phyloP scores from a whole-genome alignment of 2,888 invertebrate genomes.

The Dioctria linearis region DNA sequence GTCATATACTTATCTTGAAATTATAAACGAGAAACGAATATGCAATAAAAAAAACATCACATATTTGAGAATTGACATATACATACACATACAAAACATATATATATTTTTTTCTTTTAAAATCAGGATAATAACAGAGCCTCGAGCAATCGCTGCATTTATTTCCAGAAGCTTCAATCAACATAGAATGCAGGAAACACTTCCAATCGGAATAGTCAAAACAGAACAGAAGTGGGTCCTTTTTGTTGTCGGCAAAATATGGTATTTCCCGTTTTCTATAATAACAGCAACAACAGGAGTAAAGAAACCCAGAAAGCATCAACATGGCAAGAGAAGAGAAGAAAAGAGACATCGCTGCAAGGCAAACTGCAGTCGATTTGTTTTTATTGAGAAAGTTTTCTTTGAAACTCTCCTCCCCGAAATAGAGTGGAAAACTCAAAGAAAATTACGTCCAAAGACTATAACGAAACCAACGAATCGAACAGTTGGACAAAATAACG shows the following conservation, averaged over 20 bases:
- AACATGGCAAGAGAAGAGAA: not conserved
- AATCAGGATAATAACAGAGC: slow-evolving; percentile 10
- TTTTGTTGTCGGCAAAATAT: not conserved
- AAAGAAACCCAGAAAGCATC: slow-evolving; percentile 32
- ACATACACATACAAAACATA: too few species aligned
- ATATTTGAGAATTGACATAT: too few species aligned
- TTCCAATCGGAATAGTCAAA: slow-evolving; percentile 6
- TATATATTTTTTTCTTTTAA: not conserved
- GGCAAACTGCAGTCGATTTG: slow-evolving; percentile 34
- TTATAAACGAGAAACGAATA: too few species aligned
- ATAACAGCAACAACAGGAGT: not conserved
- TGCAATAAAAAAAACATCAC: too few species aligned
- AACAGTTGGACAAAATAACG: slow-evolving; percentile 22
- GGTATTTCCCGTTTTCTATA: slow-evolving; percentile 26
- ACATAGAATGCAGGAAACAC: slow-evolving; percentile 2
- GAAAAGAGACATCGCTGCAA: not conserved
- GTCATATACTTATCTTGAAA: too few species aligned
- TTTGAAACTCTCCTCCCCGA: not conserved
- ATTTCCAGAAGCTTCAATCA: slow-evolving; percentile 3
- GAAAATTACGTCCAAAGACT: not conserved
- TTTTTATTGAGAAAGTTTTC: slow-evolving; percentile 14
- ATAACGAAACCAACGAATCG: not conserved
- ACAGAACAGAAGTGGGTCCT: not conserved
- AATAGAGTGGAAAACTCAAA: not conserved
- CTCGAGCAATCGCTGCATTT: slow-evolving; percentile 19